These are phyloP conservation scores for Podarcis muralis DNA, from an alignment of 2,113 vertebrate genomes.

Conservation along the genomic window DNA sequence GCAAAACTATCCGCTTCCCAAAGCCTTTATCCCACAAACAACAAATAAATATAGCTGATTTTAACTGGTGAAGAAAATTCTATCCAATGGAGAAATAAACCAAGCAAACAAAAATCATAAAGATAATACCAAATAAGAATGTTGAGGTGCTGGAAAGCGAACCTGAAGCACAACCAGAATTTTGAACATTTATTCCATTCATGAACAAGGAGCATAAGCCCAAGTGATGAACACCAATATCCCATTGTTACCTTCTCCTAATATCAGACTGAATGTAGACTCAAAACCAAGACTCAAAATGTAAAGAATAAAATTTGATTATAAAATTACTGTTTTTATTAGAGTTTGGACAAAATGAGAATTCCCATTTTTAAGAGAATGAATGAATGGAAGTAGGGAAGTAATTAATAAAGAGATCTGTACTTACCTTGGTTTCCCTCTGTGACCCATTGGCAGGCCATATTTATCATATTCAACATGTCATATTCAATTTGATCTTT, in stretches of 20 bases:
- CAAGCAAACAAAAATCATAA: background rate
- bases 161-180: background rate
- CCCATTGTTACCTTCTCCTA: background rate
- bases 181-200: background rate
- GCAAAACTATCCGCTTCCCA: background rate
- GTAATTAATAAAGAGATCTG: background rate
- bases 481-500: background rate
- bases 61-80: background rate
- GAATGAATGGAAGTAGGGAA: background rate
- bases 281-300: background rate
- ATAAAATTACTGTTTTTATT: background rate
- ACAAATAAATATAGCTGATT: background rate
- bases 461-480: background rate
- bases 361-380: background rate
- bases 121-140: background rate
- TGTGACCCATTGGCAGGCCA: background rate
- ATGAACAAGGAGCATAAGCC: background rate
- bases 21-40: background rate
- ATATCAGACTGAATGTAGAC: too few species aligned
- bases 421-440: background rate
- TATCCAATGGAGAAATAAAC: background rate
- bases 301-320: background rate
- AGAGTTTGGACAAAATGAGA: background rate
- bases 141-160: background rate
- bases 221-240: background rate